Evolutionary conservation across 2,888 invertebrate genomes (phyloP).

Genomic region (Notodonta dromedarius): DNA sequence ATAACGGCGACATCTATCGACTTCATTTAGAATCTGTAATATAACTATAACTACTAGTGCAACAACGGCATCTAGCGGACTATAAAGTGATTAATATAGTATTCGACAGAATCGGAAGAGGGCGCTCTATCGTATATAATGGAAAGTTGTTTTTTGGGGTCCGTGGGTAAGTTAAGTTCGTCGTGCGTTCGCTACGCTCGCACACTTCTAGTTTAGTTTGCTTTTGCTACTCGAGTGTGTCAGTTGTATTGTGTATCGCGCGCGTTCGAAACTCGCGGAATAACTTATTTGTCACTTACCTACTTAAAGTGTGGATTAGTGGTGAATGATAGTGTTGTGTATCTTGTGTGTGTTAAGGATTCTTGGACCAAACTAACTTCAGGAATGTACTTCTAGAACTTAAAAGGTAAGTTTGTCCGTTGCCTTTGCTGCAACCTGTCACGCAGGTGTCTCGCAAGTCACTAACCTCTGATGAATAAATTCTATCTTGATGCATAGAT

Average conservation of each 20-base stretch:
- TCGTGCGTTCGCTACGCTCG: slow-evolving; percentile 20
- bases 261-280: slow-evolving; percentile 66
- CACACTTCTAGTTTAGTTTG: slow-evolving; percentile 53
- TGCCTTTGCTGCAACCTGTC: slow-evolving; percentile 76
- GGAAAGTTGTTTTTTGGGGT: slow-evolving; percentile 18
- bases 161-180: slow-evolving; percentile 31
- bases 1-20: not conserved
- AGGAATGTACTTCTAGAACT: slow-evolving; percentile 49
- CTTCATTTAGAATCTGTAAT: not conserved
- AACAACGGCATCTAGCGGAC: not conserved
- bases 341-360: slow-evolving; percentile 44
- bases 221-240: slow-evolving; percentile 55
- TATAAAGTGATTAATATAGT: not conserved
- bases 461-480: slow-evolving; percentile 71
- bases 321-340: slow-evolving; percentile 56
- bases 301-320: slow-evolving; percentile 57
- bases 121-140: not conserved
- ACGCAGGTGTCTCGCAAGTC: slow-evolving; percentile 80
- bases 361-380: slow-evolving; percentile 41
- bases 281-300: slow-evolving; percentile 65
- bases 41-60: not conserved
- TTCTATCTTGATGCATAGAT: slow-evolving; percentile 30
- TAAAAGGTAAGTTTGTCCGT: slow-evolving; percentile 63
- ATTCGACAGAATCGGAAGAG: slow-evolving; percentile 10
- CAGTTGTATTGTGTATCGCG: slow-evolving; percentile 45